Conservation (phyloP, 1,140 invertebrate species). For the Zaprionus taronus region DNA sequence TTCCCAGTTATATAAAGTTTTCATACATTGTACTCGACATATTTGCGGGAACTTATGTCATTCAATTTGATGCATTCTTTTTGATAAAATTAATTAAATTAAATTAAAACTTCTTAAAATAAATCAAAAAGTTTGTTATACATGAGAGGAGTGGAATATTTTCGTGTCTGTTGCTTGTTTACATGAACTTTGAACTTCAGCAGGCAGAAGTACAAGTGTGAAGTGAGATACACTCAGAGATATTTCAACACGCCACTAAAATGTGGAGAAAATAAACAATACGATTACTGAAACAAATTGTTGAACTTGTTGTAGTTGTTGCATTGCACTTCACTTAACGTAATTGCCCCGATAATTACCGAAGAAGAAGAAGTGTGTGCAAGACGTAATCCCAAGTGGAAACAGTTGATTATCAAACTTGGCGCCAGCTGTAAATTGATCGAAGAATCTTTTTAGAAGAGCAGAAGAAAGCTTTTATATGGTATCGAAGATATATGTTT, state of each 20-base stretch:
- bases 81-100: not conserved
- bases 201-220: slow-evolving; percentile 25
- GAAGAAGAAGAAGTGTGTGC: not conserved
- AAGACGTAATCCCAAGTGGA: slow-evolving; percentile 21
- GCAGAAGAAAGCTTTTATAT: not conserved
- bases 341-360: slow-evolving; percentile 25
- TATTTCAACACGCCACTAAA: slow-evolving; percentile 48
- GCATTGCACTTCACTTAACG: slow-evolving; percentile 27
- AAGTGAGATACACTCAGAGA: slow-evolving; percentile 20
- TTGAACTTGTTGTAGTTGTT: slow-evolving; percentile 4
- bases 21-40: not conserved
- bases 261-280: slow-evolving; percentile 37
- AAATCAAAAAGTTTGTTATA: not conserved
- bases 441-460: not conserved
- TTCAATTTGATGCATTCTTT: not conserved
- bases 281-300: slow-evolving; percentile 27
- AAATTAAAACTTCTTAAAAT: not conserved
- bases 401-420: slow-evolving; percentile 52
- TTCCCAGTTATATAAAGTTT: not conserved
- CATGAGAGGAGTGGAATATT: not conserved
- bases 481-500: not conserved
- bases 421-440: slow-evolving; percentile 11
- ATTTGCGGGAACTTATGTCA: not conserved
- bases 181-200: slow-evolving; percentile 27
- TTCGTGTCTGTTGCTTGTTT: not conserved